Evolutionary conservation across 2,113 vertebrate genomes (phyloP).

Genomic region (Mellivora capensis): DNA sequence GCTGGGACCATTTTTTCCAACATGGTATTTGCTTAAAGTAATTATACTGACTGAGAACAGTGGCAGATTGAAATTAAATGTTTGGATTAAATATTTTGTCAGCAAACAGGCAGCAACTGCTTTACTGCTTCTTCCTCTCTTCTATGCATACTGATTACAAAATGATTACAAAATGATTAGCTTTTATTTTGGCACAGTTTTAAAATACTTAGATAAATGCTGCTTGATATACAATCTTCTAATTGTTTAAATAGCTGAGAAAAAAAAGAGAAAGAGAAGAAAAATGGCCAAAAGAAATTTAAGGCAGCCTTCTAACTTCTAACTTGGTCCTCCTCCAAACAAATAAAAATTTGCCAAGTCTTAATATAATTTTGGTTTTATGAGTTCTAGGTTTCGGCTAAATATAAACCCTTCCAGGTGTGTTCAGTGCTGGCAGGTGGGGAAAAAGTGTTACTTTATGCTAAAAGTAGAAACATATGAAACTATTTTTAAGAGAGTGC

Average conservation of each 20-base stretch:
- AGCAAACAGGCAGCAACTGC: constrained; percentile 88
- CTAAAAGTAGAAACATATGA: constrained; percentile 61
- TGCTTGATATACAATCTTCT: constrained; percentile 74
- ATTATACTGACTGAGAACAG: constrained; percentile 89
- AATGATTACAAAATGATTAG: constrained; percentile 82
- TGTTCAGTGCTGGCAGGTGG: constrained; percentile 32
- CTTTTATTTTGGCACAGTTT: constrained; percentile 83
- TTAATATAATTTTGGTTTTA: constrained; percentile 37
- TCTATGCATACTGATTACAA: constrained; percentile 87
- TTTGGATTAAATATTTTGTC: constrained; percentile 91
- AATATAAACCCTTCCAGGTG: constrained; percentile 63
- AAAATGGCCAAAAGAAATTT: constrained; percentile 29
- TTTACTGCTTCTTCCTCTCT: constrained; percentile 80
- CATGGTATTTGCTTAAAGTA: constrained; percentile 86
- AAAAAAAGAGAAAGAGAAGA: not conserved
- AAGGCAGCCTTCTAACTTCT: constrained; percentile 53
- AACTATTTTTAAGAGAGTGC: constrained; percentile 47
- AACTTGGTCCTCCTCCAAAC: not conserved
- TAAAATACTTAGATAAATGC: constrained; percentile 82
- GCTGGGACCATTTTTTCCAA: constrained; percentile 78
- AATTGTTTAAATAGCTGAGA: constrained; percentile 55
- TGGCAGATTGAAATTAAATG: constrained; percentile 91
- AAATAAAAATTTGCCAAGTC: constrained; percentile 38
- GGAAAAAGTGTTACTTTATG: constrained; percentile 6
- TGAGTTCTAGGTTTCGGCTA: constrained; percentile 48